Evolutionary conservation across 2,888 invertebrate genomes (phyloP), one percentile per base, ranked within the genome.

Genomic region (Sclerodermus sp.): DNA sequence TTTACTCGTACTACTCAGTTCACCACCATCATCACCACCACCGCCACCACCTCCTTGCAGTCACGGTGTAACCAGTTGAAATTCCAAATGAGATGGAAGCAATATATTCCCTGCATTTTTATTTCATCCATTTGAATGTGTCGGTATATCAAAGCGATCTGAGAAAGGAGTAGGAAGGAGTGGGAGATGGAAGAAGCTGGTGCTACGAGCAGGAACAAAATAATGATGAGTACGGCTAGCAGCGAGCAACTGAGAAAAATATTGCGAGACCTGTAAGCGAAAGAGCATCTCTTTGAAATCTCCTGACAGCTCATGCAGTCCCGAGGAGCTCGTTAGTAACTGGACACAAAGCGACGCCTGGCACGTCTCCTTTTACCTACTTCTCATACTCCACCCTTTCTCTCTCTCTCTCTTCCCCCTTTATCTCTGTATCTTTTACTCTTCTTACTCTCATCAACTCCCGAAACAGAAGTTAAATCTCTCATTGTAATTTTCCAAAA

Each of bases 321-420:
- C 55, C 49, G 49, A 58, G 62, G 49, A 55, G 59, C 62, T 61
- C 61, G 59, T 61, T 61, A 61, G 56, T 47, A 46, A 50, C 32
- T 43, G 37, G 44, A 47, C 41, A 45, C 53, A 15, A 48, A 42
- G 47, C 17, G 29, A 32, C 31, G 36, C 17, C 34, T n/a, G n/a
- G n/a, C n/a, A n/a, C n/a, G 30, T 18, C 47, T 45, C 47, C 46
- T 31, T 12, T 31, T 43, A 40, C 49, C 23, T 43, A 45, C 56
- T 52, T 47, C 23, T 23, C 23, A 8, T 23, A 3, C 8, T 23
- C 8, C 23, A 4, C 34, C 13, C 34, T 34, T 13, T 34, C 34
- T 34, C 34, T 34, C 34, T 34, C 34, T 34, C 34, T 34, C 34
- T 34, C 34, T 34, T 34, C 34, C 10, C 34, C 10, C 34, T 34